Percentiles rank a stretch among this genome's conserved stretches.
phyloP scores from a whole-genome alignment of 2,888 invertebrate species.

The Diarsia rubi region DNA sequence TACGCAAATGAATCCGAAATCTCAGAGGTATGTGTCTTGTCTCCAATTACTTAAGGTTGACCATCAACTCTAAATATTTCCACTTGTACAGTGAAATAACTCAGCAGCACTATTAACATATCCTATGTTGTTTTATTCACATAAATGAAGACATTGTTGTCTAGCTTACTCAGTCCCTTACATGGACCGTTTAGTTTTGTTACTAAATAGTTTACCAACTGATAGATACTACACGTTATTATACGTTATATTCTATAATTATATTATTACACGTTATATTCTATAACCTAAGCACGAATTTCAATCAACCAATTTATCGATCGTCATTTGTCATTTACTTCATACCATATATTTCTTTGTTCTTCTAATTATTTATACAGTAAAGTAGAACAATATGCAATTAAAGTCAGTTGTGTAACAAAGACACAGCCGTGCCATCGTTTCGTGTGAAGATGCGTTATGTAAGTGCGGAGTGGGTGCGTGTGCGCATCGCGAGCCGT shows the following conservation, averaged over 20 bases:
- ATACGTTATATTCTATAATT: neutral
- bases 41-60: neutral
- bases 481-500: constrained; percentile 47
- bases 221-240: neutral
- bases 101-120: neutral
- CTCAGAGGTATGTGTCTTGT: no score
- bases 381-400: constrained; percentile 57
- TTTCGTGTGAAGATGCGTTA: constrained; percentile 64
- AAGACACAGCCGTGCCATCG: constrained; percentile 31
- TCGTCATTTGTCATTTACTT: constrained; percentile 19
- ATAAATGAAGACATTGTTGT: neutral
- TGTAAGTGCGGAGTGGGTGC: constrained; percentile 44
- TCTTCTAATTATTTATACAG: constrained; percentile 9
- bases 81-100: no score
- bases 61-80: no score
- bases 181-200: neutral
- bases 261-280: neutral
- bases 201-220: neutral
- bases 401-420: constrained; percentile 48
- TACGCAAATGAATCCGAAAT: no score
- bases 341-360: neutral
- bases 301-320: neutral
- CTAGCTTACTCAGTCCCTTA: neutral
- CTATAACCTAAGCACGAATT: neutral
- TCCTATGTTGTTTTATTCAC: neutral